A percentile compares a stretch with the other conserved stretches of the same genome.
Conservation (phyloP, 1,140 invertebrate genomes). For the Lanistes nyassanus region DNA sequence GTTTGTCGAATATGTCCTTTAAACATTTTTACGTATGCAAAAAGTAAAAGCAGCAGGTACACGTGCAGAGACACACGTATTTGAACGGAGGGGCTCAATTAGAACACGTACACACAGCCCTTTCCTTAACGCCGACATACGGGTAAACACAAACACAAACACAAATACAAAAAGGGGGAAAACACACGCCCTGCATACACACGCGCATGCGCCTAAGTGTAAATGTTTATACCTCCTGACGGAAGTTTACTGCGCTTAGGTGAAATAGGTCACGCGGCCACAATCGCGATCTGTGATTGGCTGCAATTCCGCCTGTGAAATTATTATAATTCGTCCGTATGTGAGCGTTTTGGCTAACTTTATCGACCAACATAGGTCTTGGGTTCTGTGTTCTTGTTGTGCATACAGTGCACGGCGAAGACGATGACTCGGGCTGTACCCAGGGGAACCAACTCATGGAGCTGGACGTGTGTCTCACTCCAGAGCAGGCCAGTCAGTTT, state of each 20-base stretch:
- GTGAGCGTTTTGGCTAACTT: neutral
- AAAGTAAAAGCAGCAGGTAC: no score
- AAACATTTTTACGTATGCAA: no score
- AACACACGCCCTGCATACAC: neutral
- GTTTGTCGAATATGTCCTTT: no score
- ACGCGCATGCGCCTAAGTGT: neutral
- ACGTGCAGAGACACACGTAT: no score
- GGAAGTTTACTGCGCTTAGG: no score
- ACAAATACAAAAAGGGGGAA: neutral
- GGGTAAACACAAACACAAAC: neutral
- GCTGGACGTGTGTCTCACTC: slow-evolving; percentile 14
- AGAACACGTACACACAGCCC: neutral
- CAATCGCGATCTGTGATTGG: no score
- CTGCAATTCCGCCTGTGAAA: neutral
- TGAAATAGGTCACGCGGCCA: no score
- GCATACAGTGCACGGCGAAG: neutral
- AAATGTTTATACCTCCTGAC: neutral
- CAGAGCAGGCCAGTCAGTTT: neutral
- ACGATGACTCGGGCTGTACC: neutral
- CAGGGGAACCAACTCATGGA: neutral
- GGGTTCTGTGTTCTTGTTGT: neutral
- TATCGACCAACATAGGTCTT: neutral
- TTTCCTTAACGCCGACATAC: neutral
- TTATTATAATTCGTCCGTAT: neutral
- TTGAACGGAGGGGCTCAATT: no score